Conservation (phyloP, 2,888 invertebrate genomes). For the Dysmachus trigonus region DNA sequence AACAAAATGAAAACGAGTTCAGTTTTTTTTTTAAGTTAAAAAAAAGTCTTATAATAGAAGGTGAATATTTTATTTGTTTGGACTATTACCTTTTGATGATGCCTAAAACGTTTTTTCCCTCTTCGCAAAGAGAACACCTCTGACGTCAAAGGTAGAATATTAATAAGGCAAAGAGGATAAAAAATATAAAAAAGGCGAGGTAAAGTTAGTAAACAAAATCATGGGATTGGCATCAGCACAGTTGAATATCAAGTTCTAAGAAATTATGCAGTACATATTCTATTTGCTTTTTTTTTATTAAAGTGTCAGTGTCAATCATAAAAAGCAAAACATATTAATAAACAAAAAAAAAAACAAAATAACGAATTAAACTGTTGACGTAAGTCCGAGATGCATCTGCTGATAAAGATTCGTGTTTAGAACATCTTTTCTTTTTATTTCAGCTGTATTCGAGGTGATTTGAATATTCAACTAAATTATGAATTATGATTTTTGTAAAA, state of each 20-base stretch:
- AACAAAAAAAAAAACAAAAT: background rate
- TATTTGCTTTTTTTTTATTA: background rate
- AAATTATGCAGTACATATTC: background rate
- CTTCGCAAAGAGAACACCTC: background rate
- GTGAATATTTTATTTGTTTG: background rate
- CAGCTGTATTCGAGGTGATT: background rate
- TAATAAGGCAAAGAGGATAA: background rate
- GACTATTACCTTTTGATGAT: background rate
- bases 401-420: background rate
- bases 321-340: background rate
- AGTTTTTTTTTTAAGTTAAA: background rate
- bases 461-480: background rate
- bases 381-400: background rate
- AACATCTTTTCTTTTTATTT: no score
- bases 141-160: background rate
- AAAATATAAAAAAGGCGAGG: background rate
- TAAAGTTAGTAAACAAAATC: background rate
- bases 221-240: background rate
- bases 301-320: background rate
- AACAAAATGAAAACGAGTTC: background rate
- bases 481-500: no score
- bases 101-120: background rate
- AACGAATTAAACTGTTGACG: background rate
- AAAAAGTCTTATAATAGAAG: background rate
- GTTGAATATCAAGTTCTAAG: background rate